These are phyloP conservation scores for Melozone crissalis DNA, from an alignment of 2,113 vertebrate species.

Conservation along the genomic window DNA sequence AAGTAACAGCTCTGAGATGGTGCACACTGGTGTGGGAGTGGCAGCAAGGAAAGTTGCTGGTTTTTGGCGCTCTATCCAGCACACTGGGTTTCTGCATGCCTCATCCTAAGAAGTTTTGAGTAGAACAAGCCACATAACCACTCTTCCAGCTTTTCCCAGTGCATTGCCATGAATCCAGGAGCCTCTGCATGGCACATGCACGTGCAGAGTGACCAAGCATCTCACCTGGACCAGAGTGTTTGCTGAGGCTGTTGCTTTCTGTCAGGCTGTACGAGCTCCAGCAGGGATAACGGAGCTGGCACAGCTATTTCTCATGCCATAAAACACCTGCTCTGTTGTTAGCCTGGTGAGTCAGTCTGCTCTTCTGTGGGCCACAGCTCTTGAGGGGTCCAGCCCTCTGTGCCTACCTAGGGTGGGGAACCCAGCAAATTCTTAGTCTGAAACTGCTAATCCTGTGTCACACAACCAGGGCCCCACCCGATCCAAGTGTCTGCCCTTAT, in stretches of 20 bases:
- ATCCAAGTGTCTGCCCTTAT: not conserved
- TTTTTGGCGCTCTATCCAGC: not conserved
- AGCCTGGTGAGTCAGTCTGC: not conserved
- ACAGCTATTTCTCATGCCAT: not conserved
- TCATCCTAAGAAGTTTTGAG: not conserved
- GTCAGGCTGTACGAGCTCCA: not conserved
- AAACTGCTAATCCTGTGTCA: not conserved
- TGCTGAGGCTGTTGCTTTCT: not conserved
- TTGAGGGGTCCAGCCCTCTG: not conserved
- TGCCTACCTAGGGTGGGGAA: not conserved
- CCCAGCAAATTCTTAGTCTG: not conserved
- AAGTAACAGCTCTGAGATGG: not conserved
- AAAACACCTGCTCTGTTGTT: not conserved
- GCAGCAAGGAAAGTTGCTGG: not conserved
- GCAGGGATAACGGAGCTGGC: not conserved
- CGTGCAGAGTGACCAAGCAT: accelerated
- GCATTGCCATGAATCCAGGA: not conserved
- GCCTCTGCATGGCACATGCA: not conserved
- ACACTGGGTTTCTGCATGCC: not conserved
- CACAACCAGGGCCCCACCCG: not conserved
- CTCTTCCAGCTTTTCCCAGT: not conserved
- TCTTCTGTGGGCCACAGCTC: not conserved
- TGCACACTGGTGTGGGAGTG: not conserved
- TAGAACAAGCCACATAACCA: not conserved
- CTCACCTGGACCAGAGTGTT: not conserved